Conservation (phyloP, 2,113 vertebrate species). For the Panthera tigris region DNA sequence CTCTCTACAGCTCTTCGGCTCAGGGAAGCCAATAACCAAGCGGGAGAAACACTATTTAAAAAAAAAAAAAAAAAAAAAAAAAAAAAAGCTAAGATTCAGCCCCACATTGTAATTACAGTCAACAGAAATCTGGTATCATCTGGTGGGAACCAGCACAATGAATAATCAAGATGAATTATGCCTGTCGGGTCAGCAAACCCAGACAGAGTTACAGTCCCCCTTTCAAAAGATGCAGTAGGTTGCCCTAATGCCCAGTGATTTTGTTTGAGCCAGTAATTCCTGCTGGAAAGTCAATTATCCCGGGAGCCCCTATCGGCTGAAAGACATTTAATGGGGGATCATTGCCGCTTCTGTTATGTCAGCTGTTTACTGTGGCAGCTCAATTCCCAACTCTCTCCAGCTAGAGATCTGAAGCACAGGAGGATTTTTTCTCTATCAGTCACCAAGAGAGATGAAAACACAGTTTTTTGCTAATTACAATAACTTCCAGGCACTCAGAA, state of each 20-base stretch:
- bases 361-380: constrained; percentile 81
- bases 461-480: constrained; percentile 54
- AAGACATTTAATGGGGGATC: constrained; percentile 84
- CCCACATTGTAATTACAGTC: constrained; percentile 52
- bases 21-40: not conserved
- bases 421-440: constrained; percentile 58
- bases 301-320: constrained; percentile 74
- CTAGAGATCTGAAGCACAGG: constrained; percentile 64
- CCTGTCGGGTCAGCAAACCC: constrained; percentile 75
- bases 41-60: not conserved
- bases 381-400: constrained; percentile 69
- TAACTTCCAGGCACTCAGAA: constrained; percentile 68
- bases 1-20: not conserved
- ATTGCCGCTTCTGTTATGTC: constrained; percentile 82
- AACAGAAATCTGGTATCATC: constrained; percentile 68
- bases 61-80: not conserved
- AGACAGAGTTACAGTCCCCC: constrained; percentile 46
- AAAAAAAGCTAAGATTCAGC: not conserved
- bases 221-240: constrained; percentile 69
- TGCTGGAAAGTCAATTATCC: constrained; percentile 87
- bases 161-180: constrained; percentile 78
- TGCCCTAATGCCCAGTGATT: constrained; percentile 84
- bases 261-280: constrained; percentile 86
- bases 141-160: constrained; percentile 70
- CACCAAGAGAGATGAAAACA: constrained; percentile 64